Percentiles rank a stretch among this genome's conserved stretches.
phyloP scores from a whole-genome alignment of 1,140 invertebrate genomes.

The Ostrea denselamellosa region DNA sequence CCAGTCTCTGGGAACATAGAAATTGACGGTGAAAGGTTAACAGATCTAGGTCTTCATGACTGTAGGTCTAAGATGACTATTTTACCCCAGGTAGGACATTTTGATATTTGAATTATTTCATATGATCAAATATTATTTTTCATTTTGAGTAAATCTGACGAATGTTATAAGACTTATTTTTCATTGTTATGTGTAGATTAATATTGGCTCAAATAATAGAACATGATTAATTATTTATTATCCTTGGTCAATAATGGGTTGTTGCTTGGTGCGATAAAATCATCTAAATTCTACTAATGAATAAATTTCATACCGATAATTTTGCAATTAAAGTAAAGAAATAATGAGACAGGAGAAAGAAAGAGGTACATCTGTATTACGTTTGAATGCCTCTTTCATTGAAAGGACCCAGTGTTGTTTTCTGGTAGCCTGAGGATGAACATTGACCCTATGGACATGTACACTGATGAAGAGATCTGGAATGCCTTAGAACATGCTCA shows the following conservation, averaged over 20 bases:
- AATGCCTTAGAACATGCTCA: slow-evolving; percentile 67
- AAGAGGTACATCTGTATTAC: slow-evolving; percentile 61
- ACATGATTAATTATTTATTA: slow-evolving; percentile 34
- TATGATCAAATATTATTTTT: too few relatives aligned
- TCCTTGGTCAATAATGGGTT: too few relatives aligned
- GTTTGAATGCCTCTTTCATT: slow-evolving; percentile 72
- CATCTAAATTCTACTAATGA: too few relatives aligned
- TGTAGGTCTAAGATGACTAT: slow-evolving; percentile 88
- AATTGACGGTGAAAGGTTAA: slow-evolving; percentile 89
- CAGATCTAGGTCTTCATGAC: slow-evolving; percentile 81
- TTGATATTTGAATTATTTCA: too few relatives aligned
- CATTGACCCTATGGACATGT: slow-evolving; percentile 83
- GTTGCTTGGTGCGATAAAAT: too few relatives aligned
- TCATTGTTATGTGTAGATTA: background rate
- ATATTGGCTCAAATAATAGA: too few relatives aligned
- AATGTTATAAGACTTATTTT: too few relatives aligned
- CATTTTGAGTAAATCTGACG: too few relatives aligned
- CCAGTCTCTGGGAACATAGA: slow-evolving; percentile 87
- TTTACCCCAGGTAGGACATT: slow-evolving; percentile 86
- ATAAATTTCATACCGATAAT: too few relatives aligned
- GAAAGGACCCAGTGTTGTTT: slow-evolving; percentile 80
- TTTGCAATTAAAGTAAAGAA: too few relatives aligned
- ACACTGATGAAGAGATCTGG: slow-evolving; percentile 80
- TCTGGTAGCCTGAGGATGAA: slow-evolving; percentile 80
- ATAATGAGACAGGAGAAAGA: background rate